Percentiles rank a stretch among this genome's conserved stretches.
These are phyloP conservation scores for Megalurothrips usitatus DNA, from an alignment of 2,888 invertebrate genomes.

Conservation along the genomic window DNA sequence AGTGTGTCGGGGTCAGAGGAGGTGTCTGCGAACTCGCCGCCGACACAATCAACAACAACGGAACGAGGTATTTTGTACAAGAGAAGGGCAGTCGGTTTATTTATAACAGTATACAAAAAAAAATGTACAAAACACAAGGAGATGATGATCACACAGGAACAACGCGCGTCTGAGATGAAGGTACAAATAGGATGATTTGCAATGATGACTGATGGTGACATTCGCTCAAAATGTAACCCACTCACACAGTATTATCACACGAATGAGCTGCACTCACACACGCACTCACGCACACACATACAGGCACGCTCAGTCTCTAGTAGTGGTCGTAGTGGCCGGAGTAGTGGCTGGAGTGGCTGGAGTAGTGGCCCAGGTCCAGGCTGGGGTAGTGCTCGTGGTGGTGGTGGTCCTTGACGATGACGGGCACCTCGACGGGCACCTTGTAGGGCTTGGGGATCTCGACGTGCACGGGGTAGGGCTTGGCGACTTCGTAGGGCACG, in stretches of 20 bases:
- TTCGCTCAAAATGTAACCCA: not conserved
- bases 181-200: not conserved
- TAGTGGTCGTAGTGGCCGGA: not conserved
- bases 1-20: not conserved
- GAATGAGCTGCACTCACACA: not conserved
- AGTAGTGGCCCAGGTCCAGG: not conserved
- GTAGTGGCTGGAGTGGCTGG: not conserved
- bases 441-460: conserved; percentile 36
- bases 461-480: conserved; percentile 25
- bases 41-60: not conserved
- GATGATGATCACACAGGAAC: not conserved
- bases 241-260: not conserved
- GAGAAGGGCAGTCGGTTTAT: conserved; percentile 2
- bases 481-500: conserved; percentile 36
- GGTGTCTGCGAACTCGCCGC: not conserved
- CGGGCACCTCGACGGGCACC: conserved; percentile 35
- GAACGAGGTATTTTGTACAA: not conserved
- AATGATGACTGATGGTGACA: conserved; percentile 10
- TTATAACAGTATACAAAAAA: conserved; percentile 1
- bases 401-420: conserved; percentile 32
- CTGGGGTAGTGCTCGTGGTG: conserved; percentile 10
- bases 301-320: not conserved
- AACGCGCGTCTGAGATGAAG: not conserved
- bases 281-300: not conserved
- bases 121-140: conserved; percentile 7